These are phyloP conservation scores for Zosterops japonicus DNA, from an alignment of 2,113 vertebrate genomes.

Conservation along the genomic window DNA sequence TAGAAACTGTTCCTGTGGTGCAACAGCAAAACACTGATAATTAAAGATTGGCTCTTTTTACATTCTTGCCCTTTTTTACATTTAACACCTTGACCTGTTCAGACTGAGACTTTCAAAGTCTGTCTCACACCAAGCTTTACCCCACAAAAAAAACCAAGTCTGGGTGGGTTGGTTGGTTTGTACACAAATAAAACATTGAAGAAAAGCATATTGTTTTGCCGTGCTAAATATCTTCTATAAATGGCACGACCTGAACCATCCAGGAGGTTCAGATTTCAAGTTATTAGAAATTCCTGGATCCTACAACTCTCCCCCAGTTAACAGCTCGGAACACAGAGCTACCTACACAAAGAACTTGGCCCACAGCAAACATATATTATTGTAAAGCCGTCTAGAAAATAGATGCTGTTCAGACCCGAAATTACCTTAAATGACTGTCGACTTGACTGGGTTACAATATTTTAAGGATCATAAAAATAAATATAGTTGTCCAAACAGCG, in stretches of 20 bases:
- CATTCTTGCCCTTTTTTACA: background rate
- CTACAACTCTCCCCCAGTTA: background rate
- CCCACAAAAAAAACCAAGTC: fast-evolving
- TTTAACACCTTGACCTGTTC: background rate
- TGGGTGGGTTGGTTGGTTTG: background rate
- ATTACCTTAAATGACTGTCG: constrained; percentile 75
- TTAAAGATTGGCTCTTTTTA: background rate
- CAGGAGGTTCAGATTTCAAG: background rate
- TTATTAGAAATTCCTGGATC: constrained; percentile 20
- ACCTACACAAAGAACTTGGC: constrained; percentile 55
- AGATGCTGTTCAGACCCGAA: constrained; percentile 77
- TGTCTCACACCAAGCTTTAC: background rate
- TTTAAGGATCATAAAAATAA: constrained; percentile 78
- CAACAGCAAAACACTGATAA: background rate
- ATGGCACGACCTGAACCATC: background rate
- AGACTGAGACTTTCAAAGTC: background rate
- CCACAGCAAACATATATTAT: constrained; percentile 64
- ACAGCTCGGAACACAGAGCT: background rate
- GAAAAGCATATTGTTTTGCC: background rate
- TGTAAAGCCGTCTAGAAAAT: constrained; percentile 71
- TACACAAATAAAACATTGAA: background rate
- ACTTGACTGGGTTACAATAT: constrained; percentile 74
- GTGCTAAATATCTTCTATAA: background rate
- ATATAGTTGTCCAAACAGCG: constrained; percentile 72
- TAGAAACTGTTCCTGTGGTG: background rate